These are phyloP conservation scores for Willisornis vidua DNA, from an alignment of 2,113 vertebrate species.

Conservation along the genomic window DNA sequence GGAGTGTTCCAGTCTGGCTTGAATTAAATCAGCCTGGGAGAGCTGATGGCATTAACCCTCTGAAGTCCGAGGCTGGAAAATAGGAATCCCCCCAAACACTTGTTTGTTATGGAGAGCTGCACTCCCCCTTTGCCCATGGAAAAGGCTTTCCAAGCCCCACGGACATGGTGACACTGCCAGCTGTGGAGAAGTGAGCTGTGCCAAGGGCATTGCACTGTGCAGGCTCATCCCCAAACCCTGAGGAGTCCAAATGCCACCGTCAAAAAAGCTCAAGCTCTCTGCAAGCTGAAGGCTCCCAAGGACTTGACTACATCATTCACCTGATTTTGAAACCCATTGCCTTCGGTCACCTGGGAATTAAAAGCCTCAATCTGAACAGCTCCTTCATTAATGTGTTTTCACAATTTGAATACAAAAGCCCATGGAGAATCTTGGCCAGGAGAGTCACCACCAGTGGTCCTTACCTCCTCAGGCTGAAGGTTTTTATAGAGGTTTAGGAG, in stretches of 20 bases:
- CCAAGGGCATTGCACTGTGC: neutral
- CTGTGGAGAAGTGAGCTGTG: neutral
- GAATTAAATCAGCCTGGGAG: neutral
- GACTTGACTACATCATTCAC: neutral
- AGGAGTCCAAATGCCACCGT: neutral
- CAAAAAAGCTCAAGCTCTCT: neutral
- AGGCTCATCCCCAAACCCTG: neutral
- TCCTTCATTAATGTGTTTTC: neutral
- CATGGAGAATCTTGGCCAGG: neutral
- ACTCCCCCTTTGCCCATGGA: accelerated
- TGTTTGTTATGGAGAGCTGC: neutral
- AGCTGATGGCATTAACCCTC: neutral
- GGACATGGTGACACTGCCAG: accelerated
- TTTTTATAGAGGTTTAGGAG: neutral
- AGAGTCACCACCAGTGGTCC: neutral
- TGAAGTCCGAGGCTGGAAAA: neutral
- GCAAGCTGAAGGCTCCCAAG: neutral
- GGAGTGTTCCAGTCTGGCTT: conserved; percentile 5
- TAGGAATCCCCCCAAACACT: accelerated
- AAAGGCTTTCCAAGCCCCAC: neutral
- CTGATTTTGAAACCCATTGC: neutral
- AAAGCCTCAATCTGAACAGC: accelerated
- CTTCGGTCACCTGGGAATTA: neutral
- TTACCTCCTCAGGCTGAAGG: neutral
- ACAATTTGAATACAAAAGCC: neutral